Base-by-base conservation (phyloP, 1,140 invertebrate genomes). In the Nymphalis io region DNA sequence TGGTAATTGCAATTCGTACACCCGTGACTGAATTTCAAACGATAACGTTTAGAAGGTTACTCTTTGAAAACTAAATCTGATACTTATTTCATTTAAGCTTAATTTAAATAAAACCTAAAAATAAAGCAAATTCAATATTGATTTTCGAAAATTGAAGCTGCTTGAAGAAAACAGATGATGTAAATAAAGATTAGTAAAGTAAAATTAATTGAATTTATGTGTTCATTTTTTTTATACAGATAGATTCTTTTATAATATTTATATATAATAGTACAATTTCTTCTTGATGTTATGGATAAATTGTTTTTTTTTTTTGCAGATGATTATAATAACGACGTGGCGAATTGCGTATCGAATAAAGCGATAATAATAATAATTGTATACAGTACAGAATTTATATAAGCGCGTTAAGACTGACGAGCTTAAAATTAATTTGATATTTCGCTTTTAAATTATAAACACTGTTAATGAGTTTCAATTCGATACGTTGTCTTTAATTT, bases 1-100 rank as follows among this genome's bases (percentile, higher is more conserved):
- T 61, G 64, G 65, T 71, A 71, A 74, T 74, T 70, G 64, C 72
- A 57, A 57, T 70, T 67, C 62, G 68, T 70, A 60, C 57, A 16
- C 58, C 58, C 58, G 66, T 61, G 59, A 60, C 46, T 68, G 46
- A 53, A 60, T 39, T 53, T 68, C 48, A 13, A 53, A 53, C 21
- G 66, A 42, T 60, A 21, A 55, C 8, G n/a, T 18, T 48, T 48
- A 4, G 20, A 55, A 55, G 51, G 20, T 27, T 55, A 13, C 27
- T 55, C 20, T 55, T 55, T 55, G 15, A 55, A 33, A 55, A 55
- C 51, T 27, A 20, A 51, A 20, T 51, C 48, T 8, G 16, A 18
- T 51, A 51, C 48, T 51, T 10, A 51, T 21, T n/a, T 46, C 15
- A 16, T 3, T 46, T 4, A n/a, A 46, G 16, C n/a, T 16, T 46